phyloP scores from a whole-genome alignment of 2,113 vertebrate genomes.

The Drymodes brunneopygia region DNA sequence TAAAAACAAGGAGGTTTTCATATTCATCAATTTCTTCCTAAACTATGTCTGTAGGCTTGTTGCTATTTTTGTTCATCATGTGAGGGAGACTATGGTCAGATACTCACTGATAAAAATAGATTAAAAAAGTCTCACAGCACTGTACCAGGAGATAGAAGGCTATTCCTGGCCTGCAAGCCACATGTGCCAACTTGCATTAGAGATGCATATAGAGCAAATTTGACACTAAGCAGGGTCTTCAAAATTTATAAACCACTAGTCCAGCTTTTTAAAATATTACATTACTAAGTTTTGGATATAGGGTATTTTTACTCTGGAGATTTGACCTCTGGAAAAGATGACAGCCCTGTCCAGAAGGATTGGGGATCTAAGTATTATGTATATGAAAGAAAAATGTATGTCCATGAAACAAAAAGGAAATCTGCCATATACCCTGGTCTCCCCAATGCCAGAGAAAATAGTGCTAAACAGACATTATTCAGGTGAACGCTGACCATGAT shows the following conservation, averaged over 20 bases:
- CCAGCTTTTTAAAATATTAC: not conserved
- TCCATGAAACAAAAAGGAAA: not conserved
- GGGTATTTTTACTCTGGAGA: not conserved
- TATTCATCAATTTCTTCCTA: not conserved
- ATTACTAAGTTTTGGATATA: not conserved
- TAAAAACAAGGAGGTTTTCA: not conserved
- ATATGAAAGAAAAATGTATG: not conserved
- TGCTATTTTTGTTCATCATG: not conserved
- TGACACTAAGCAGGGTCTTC: not conserved
- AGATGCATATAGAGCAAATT: not conserved
- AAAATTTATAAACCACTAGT: not conserved
- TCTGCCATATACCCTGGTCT: not conserved
- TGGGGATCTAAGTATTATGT: not conserved
- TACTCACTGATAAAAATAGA: not conserved
- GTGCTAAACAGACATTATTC: not conserved
- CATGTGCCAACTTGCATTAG: not conserved
- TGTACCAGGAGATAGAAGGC: not conserved
- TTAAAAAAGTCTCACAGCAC: not conserved
- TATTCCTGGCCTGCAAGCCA: not conserved
- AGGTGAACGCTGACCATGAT: not conserved
- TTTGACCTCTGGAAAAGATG: not conserved
- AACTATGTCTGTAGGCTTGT: not conserved
- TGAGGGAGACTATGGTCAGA: not conserved
- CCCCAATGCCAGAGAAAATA: not conserved
- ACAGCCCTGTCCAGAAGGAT: not conserved